phyloP scores from a whole-genome alignment of 2,113 vertebrate species.

The Phrynocephalus versicolor region DNA sequence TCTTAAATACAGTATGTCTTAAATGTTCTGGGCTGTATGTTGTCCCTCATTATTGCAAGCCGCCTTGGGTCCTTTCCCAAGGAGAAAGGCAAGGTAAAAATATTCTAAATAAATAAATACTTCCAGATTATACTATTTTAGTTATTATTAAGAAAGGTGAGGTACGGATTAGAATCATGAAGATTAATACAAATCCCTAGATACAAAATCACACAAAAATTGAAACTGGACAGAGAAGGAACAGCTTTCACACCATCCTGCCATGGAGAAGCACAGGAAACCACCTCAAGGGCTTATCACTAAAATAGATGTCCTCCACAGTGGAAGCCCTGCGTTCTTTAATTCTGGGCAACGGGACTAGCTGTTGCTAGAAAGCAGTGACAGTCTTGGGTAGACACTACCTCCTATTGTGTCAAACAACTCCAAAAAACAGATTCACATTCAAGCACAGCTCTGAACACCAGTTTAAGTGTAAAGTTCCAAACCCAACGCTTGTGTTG shows the following conservation, averaged over 20 bases:
- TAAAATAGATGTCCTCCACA: not conserved
- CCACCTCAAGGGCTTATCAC: not conserved
- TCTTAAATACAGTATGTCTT: no score
- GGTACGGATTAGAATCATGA: not conserved
- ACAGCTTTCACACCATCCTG: not conserved
- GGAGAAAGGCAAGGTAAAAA: no score
- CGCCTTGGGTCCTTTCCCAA: no score
- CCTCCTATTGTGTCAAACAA: no score
- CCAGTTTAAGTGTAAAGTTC: not conserved
- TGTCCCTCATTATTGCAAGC: no score
- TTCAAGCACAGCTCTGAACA: not conserved
- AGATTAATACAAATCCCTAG: not conserved
- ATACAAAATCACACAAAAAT: not conserved
- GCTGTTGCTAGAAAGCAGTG: not conserved
- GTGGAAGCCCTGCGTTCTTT: not conserved
- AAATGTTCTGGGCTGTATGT: no score
- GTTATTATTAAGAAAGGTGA: not conserved
- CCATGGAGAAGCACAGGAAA: not conserved
- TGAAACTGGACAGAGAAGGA: not conserved
- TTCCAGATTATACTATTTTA: not conserved
- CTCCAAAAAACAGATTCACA: no score
- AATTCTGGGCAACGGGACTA: no score
- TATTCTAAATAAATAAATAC: no score
- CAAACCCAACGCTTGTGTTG: not conserved
- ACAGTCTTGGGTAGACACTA: not conserved